Base-by-base conservation (phyloP, 2,797 vertebrate genomes). In the Allobates femoralis region DNA sequence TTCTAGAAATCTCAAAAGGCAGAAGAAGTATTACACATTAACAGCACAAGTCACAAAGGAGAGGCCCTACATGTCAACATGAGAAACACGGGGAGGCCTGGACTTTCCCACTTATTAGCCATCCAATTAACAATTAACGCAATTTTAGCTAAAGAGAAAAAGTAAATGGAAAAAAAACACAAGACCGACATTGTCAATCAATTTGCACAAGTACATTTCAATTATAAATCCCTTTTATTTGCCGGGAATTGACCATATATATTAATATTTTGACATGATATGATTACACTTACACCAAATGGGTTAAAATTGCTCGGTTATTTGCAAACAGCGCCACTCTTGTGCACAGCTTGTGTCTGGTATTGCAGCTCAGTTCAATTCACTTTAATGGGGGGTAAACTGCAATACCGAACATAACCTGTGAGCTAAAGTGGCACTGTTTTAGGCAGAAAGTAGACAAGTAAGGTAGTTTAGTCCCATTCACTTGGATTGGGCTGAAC, bases 1-100 rank as follows among this genome's bases (percentile, higher is more conserved):
- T 34, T 87, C 84, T 89, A 91, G 88, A 77, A 50, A 84, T 34
- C 67, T 81, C 67, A 76, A 62, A 64, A 87, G 46, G 66, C 53
- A 74, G 64, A 73, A 74, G 64, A 73, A 83, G 50, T 74, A 62
- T 66, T 50, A 76, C 85, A 81, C 69, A 28, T 50, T 41, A 80
- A 87, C 56, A 56, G 81, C 76, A 84, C 80, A 84, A 56, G 28
- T 75, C 81, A 87, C 77, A 58, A 74, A 76, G 32, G 66, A 75
- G 28, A 41, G 18, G n/a, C n/a, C 16, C 32, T 64, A 78, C 74
- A 84, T 15, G 75, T 74, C 66, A 80, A n/a, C 67, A 76, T 28
- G 55, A 75, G 37, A 79, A 75, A 74, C 53, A 79, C 46, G 26
- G 75, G 64, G 56, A 46, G 75, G 74, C 51, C 19, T 23, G 55